Conservation (phyloP, 1,140 invertebrate genomes). For the Drosophila bifasciata region DNA sequence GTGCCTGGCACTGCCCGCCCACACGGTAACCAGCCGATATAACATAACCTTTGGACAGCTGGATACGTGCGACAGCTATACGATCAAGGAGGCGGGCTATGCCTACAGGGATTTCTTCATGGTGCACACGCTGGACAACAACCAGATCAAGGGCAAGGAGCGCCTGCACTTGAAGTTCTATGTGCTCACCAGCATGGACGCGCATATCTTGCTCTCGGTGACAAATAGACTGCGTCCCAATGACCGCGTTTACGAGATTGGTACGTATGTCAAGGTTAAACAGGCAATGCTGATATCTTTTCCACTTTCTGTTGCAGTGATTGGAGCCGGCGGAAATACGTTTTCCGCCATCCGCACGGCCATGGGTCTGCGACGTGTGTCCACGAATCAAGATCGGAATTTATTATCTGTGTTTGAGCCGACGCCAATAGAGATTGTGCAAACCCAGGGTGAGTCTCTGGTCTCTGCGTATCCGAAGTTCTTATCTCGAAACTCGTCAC, state of each 20-base stretch:
- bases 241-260: constrained; percentile 78
- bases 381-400: constrained; percentile 66
- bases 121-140: constrained; percentile 63
- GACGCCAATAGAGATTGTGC: constrained; percentile 79
- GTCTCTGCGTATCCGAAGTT: neutral
- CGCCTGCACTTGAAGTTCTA: constrained; percentile 79
- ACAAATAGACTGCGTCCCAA: constrained; percentile 42
- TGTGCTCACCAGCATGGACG: constrained; percentile 76
- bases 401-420: constrained; percentile 73
- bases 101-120: constrained; percentile 67
- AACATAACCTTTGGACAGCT: constrained; percentile 71
- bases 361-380: constrained; percentile 61
- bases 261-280: constrained; percentile 38
- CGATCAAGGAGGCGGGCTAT: constrained; percentile 55
- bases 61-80: constrained; percentile 61
- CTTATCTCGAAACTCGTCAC: constrained; percentile 1
- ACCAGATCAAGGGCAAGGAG: constrained; percentile 53
- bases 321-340: constrained; percentile 77
- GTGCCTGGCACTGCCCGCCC: constrained; percentile 23
- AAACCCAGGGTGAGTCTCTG: constrained; percentile 70
- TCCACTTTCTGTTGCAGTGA: constrained; percentile 48
- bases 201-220: constrained; percentile 75
- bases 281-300: neutral
- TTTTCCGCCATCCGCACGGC: constrained; percentile 75
- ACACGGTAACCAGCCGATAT: constrained; percentile 43